Conservation (phyloP, 2,113 vertebrate species). For the Lontra canadensis region DNA sequence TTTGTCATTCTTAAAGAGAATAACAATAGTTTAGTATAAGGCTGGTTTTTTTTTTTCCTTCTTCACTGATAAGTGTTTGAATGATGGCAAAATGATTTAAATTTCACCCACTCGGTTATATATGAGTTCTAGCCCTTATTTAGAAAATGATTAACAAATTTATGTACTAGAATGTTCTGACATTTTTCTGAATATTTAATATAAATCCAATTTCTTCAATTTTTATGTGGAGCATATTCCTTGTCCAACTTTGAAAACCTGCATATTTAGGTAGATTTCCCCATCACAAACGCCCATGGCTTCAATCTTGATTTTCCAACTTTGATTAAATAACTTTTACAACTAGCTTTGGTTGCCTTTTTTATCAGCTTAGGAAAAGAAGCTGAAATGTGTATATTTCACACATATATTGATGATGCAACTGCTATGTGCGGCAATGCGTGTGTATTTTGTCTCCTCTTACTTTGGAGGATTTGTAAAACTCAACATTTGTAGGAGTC, state of each 20-base stretch:
- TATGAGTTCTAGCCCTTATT: conserved; percentile 71
- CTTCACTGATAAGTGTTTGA: neutral
- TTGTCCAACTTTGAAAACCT: conserved; percentile 19
- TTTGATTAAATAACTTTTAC: conserved; percentile 12
- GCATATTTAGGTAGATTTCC: neutral
- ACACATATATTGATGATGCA: neutral
- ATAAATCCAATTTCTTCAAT: conserved; percentile 55
- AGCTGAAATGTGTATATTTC: neutral
- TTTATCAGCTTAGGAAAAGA: neutral
- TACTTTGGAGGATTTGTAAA: conserved; percentile 12
- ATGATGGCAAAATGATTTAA: conserved; percentile 68
- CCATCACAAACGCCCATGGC: neutral
- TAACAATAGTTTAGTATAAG: conserved; percentile 58
- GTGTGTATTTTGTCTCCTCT: conserved; percentile 3
- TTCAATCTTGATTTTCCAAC: conserved; percentile 9
- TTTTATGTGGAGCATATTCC: neutral
- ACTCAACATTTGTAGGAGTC: neutral
- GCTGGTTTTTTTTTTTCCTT: conserved; percentile 7
- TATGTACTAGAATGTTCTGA: conserved; percentile 63
- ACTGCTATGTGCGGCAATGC: neutral
- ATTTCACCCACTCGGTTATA: conserved; percentile 44
- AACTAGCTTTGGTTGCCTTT: neutral
- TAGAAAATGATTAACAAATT: conserved; percentile 69
- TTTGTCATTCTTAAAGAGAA: conserved; percentile 36
- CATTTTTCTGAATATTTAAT: conserved; percentile 64